These are phyloP conservation scores for Steinernema carpocapsae DNA, from an alignment of 2,888 invertebrate species.

Conservation along the genomic window DNA sequence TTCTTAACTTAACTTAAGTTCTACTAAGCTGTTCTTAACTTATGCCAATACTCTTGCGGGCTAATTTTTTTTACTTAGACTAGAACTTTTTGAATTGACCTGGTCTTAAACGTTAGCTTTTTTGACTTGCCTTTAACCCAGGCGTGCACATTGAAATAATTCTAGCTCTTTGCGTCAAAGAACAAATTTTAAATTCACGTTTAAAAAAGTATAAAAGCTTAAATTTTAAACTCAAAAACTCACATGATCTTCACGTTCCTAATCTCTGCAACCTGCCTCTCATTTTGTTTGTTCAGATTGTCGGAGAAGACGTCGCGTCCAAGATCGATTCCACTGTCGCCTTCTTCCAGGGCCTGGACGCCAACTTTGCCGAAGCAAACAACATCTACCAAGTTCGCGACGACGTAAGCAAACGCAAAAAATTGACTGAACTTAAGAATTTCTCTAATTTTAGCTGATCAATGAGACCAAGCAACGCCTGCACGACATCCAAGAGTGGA, in stretches of 20 bases:
- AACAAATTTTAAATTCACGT: background rate
- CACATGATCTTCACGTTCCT: too few species aligned
- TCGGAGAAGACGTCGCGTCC: slow-evolving; percentile 29
- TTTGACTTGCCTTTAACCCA: too few species aligned
- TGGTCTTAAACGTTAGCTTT: too few species aligned
- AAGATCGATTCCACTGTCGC: slow-evolving; percentile 39
- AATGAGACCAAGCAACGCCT: slow-evolving; percentile 25
- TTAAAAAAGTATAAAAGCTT: background rate
- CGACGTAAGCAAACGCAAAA: slow-evolving; percentile 37
- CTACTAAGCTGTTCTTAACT: too few species aligned
- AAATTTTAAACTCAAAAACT: background rate
- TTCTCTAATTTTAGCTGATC: slow-evolving; percentile 7
- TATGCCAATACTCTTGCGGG: too few species aligned
- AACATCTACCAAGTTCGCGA: slow-evolving; percentile 43
- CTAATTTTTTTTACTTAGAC: too few species aligned
- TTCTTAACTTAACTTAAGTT: too few species aligned
- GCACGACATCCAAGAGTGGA: slow-evolving; percentile 15
- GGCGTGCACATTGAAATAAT: too few species aligned
- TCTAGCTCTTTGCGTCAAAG: background rate
- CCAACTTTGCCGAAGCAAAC: slow-evolving; percentile 39
- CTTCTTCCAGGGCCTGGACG: slow-evolving; percentile 44
- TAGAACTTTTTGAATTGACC: too few species aligned
- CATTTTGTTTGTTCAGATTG: slow-evolving; percentile 36
- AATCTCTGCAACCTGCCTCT: too few species aligned
- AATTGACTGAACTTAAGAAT: background rate